A percentile compares a stretch with the other conserved stretches of the same genome.
Evolutionary conservation across 2,888 invertebrate species (phyloP).

Genomic region (Bellardia bayeri): DNA sequence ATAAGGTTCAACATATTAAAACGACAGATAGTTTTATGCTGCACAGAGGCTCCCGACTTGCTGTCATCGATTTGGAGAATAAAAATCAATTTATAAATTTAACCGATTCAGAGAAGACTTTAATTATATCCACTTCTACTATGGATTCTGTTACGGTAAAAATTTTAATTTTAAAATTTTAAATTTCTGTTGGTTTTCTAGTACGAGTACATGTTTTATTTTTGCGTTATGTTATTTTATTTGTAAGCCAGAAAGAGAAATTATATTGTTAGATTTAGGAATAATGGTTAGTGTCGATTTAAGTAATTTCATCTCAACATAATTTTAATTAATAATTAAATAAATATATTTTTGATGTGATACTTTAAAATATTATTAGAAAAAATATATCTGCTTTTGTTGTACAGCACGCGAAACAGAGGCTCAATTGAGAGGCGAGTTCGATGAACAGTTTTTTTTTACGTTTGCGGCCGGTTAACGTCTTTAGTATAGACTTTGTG

Average conservation of each 20-base stretch:
- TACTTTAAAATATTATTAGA: neutral
- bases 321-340: neutral
- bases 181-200: too few species aligned
- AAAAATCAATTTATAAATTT: slow-evolving; percentile 83
- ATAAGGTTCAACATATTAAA: slow-evolving; percentile 49
- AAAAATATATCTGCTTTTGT: slow-evolving; percentile 56
- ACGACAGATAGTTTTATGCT: slow-evolving; percentile 77
- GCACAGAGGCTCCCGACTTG: slow-evolving; percentile 79
- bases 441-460: too few species aligned
- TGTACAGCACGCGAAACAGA: neutral
- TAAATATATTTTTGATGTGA: slow-evolving; percentile 43
- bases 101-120: slow-evolving; percentile 83
- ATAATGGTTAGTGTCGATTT: neutral
- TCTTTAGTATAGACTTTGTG: too few species aligned
- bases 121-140: slow-evolving; percentile 81
- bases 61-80: slow-evolving; percentile 82
- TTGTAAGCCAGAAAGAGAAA: neutral
- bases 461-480: too few species aligned
- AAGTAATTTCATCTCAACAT: neutral
- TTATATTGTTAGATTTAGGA: neutral
- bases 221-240: neutral
- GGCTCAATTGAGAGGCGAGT: too few species aligned
- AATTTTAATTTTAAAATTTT: neutral
- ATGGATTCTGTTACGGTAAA: slow-evolving; percentile 74
- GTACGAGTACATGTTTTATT: too few species aligned